Evolutionary conservation across 1,140 invertebrate species (phyloP).

Genomic region (Drosophila murphyi): DNA sequence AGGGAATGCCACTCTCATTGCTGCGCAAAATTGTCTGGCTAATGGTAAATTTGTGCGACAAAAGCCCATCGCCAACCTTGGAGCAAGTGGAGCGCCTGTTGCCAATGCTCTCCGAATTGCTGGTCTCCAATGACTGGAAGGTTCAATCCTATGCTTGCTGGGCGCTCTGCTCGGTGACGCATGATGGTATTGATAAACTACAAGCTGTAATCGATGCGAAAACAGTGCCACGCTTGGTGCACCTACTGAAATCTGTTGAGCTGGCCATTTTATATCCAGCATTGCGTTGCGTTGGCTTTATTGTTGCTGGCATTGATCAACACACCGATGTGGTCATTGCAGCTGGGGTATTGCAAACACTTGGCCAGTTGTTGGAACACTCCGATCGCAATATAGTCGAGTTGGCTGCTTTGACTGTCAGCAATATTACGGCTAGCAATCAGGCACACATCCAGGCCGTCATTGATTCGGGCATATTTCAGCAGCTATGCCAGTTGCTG

Average conservation of each 20-base stretch:
- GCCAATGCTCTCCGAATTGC: constrained; percentile 91
- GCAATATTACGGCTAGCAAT: constrained; percentile 99
- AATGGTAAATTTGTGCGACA: constrained; percentile 96
- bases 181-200: constrained; percentile 97
- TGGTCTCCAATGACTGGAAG: constrained; percentile 90
- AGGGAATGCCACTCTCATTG: constrained; percentile 85
- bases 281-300: constrained; percentile 93
- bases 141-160: constrained; percentile 96
- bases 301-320: constrained; percentile 92
- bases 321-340: constrained; percentile 96
- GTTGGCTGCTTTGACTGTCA: constrained; percentile 99
- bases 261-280: constrained; percentile 95
- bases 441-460: constrained; percentile 97
- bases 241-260: constrained; percentile 89
- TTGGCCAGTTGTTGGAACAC: constrained; percentile 91
- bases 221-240: constrained; percentile 91
- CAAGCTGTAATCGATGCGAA: constrained; percentile 91
- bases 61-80: constrained; percentile 93
- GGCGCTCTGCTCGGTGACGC: constrained; percentile 98
- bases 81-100: constrained; percentile 92
- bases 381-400: constrained; percentile 90
- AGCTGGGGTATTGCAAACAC: constrained; percentile 90
- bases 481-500: constrained; percentile 85
- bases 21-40: constrained; percentile 92
- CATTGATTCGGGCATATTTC: constrained; percentile 89